Percentiles rank a stretch among this genome's conserved stretches.
phyloP scores from a whole-genome alignment of 1,140 invertebrate species.

The Ridgeia piscesae region DNA sequence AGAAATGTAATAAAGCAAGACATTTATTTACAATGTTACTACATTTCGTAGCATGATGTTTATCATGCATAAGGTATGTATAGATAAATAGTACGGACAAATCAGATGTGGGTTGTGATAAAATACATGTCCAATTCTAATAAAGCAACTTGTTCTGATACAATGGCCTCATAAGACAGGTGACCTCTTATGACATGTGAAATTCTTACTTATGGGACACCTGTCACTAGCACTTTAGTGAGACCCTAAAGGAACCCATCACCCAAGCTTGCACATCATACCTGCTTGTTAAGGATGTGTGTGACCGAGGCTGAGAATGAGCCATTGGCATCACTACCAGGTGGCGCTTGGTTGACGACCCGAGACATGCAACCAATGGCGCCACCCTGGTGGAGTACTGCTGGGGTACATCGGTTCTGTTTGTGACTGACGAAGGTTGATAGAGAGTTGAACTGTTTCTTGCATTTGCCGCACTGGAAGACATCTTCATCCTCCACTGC shows the following conservation, averaged over 20 bases:
- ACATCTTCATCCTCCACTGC: conserved; percentile 66
- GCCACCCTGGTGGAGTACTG: not conserved
- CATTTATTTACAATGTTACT: too few species aligned
- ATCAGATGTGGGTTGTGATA: too few species aligned
- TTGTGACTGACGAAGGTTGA: conserved; percentile 66
- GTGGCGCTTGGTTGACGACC: not conserved
- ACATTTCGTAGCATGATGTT: too few species aligned
- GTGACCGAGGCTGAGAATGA: not conserved
- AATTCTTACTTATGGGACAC: too few species aligned
- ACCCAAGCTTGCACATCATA: not conserved
- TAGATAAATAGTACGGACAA: too few species aligned
- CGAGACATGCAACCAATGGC: conserved; percentile 6
- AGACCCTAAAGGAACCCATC: not conserved
- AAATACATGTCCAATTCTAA: not conserved
- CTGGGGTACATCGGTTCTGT: conserved; percentile 52
- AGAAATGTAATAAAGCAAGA: too few species aligned
- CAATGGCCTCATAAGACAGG: not conserved
- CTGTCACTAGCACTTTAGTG: not conserved
- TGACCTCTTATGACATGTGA: not conserved
- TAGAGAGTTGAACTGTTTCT: conserved; percentile 67
- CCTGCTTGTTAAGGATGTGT: not conserved
- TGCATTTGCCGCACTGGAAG: conserved; percentile 72
- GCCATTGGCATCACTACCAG: conserved; percentile 1
- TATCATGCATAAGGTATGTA: not conserved
- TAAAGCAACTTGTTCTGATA: not conserved